Base-by-base conservation (phyloP, 2,888 invertebrate species). In the Tetranychus piercei region DNA sequence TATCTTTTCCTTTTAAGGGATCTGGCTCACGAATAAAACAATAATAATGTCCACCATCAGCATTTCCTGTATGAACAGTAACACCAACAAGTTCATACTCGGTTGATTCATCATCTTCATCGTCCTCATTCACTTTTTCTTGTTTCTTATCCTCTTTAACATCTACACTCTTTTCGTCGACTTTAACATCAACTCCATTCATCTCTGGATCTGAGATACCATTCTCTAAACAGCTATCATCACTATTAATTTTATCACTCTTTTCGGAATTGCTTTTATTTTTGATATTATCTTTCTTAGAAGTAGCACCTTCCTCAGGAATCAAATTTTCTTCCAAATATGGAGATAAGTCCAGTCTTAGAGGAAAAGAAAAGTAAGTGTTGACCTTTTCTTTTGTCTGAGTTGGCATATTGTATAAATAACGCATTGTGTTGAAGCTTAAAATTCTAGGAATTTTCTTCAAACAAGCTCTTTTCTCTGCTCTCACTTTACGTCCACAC, bases 311-410 rank as follows among this genome's bases (percentile, higher is more conserved):
- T 80, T 91, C 91, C 76, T 91, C 90, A 0, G 92, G 90, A 89
- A 93, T 91, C 1, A 95, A 85, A 79, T 91, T 91, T 82, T 92
- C 91, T 83, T 95, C 95, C 76, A 94, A 91, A 81, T 95, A 95
- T 67, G 91, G 91, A 0, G 91, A 90, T 94, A 95, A 95, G 82
- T 94, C 94, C 15, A 95, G 85, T 73, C 90, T 85, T 84, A 94
- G 87, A 0, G 95, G 95, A 83, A 95, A 95, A 18, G 94, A 94
- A 82, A 95, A 95, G 81, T 94, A 94, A 0, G 95, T 95, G 83
- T 95, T 95, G 1, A 95, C 94, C 82, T 95, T 95, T 82, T 95
- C 95, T 81, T 94, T 94, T 76, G 92, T 86, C 94, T 95, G 94
- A 0, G 95, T 95, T 55, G 94, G 87, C 94, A 95, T 94, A 83